Evolutionary conservation across 1,140 invertebrate species (phyloP), one percentile per base, ranked within the genome.

Genomic region (Myzus persicae): DNA sequence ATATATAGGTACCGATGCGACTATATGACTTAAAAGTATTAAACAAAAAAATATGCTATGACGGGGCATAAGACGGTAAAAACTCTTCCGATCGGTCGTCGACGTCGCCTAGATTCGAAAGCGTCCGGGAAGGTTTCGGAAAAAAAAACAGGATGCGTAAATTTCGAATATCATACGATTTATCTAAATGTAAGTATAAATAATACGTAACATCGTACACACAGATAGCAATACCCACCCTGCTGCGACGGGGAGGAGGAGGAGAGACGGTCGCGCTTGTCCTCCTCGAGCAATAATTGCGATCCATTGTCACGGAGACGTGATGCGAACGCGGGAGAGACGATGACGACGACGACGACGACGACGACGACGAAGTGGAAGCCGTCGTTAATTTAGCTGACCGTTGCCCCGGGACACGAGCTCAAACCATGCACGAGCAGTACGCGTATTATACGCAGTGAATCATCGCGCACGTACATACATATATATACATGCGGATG

Each of bases 331-430:
- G 1, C 0, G 42, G 24, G 54, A 38, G 76, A 82, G 20, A 22
- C 7, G 36, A 22, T 2, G 76, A 22, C 36, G 31, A n/a, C 14
- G 59, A n/a, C 31, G 31, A 76, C 24, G 24, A 26, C 0, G 54
- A 1, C 2, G n/a, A 76, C 24, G 24, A 26, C 0, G 54, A 1
- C 2, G n/a, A 76, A n/a, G n/a, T n/a, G n/a, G 59, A 82, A n/a
- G 20, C 22, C 81, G 81, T 82, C 81, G 88, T 90, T 90, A 48
- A 90, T 82, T 90, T 51, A 24, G 42, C n/a, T 90, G 88, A 90
- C 88, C 88, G 88, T 90, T 90, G 42, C 88, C 88, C 88, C 88
- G 88, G 46, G 46, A 90, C 88, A 90, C 88, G 44, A 48, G n/a
- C 31, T n/a, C n/a, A 18, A 36, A 76, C 5, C 59, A 18, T 76